A percentile compares a stretch with the other conserved stretches of the same genome.
Conservation (phyloP, 2,113 vertebrate genomes). For the Potamarius usumacintae region DNA sequence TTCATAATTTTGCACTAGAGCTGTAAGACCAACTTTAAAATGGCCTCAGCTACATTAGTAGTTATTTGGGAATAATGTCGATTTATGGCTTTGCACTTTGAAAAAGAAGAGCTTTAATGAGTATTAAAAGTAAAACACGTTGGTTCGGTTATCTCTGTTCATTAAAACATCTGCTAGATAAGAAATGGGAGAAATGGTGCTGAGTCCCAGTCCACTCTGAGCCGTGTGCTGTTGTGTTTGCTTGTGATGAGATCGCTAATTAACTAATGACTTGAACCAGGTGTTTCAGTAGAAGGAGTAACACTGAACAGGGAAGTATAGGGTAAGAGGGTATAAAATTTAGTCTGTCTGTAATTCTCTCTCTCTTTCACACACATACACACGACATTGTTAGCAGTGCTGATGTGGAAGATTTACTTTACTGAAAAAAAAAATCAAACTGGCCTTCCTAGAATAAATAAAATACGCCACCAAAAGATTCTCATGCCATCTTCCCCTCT, state of each 20-base stretch:
- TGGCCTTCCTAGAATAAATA: slow-evolving; percentile 46
- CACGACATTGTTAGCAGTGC: slow-evolving; percentile 30
- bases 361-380: slow-evolving; percentile 15
- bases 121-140: not conserved
- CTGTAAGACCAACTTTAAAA: not conserved
- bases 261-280: slow-evolving; percentile 29
- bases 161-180: not conserved
- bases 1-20: slow-evolving; percentile 11
- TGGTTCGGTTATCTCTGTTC: not conserved
- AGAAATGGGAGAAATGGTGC: not conserved
- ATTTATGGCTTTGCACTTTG: not conserved
- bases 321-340: not conserved
- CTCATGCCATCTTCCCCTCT: not conserved
- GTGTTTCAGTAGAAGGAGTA: not conserved
- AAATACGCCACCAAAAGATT: slow-evolving; percentile 39
- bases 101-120: not conserved
- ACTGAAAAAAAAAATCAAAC: slow-evolving; percentile 2
- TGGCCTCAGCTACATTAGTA: not conserved
- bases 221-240: not conserved
- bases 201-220: not conserved
- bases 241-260: slow-evolving; percentile 32
- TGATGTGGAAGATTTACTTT: slow-evolving; percentile 38
- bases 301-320: not conserved
- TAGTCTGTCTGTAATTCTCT: not conserved
- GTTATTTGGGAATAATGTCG: not conserved